A percentile compares a stretch with the other conserved stretches of the same genome.
Conservation (phyloP, 2,113 vertebrate genomes). For the Drymodes brunneopygia region DNA sequence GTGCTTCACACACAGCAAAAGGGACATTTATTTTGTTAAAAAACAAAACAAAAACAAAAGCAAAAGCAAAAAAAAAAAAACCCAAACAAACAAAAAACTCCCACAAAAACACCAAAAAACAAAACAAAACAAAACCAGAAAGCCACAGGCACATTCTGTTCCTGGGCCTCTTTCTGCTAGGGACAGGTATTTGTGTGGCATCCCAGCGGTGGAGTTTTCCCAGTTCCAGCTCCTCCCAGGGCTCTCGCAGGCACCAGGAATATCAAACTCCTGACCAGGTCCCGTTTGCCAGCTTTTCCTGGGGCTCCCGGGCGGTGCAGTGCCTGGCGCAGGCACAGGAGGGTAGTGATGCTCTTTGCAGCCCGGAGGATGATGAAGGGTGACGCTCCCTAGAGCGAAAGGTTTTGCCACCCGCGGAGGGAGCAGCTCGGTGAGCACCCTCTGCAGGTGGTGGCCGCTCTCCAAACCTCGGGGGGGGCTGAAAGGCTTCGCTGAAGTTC, state of each 20-base stretch:
- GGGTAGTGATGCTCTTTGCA: constrained; percentile 1
- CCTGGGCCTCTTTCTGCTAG: background rate
- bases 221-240: background rate
- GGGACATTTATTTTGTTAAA: background rate
- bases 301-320: background rate
- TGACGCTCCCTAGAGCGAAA: rapidly evolving
- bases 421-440: background rate
- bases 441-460: rapidly evolving
- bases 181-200: rapidly evolving
- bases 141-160: rapidly evolving
- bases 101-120: too few species aligned
- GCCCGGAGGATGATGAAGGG: background rate
- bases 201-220: background rate
- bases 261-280: rapidly evolving
- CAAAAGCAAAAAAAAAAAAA: too few species aligned
- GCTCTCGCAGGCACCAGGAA: background rate
- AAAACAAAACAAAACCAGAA: background rate
- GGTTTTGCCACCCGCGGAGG: background rate
- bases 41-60: background rate
- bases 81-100: background rate
- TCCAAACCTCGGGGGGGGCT: background rate
- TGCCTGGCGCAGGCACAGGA: background rate
- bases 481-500: background rate
- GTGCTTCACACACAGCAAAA: background rate
- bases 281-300: rapidly evolving